A percentile compares a stretch with the other conserved stretches of the same genome.
These are phyloP conservation scores for Tympanuchus pallidicinctus DNA, from an alignment of 2,113 vertebrate genomes.

Conservation along the genomic window DNA sequence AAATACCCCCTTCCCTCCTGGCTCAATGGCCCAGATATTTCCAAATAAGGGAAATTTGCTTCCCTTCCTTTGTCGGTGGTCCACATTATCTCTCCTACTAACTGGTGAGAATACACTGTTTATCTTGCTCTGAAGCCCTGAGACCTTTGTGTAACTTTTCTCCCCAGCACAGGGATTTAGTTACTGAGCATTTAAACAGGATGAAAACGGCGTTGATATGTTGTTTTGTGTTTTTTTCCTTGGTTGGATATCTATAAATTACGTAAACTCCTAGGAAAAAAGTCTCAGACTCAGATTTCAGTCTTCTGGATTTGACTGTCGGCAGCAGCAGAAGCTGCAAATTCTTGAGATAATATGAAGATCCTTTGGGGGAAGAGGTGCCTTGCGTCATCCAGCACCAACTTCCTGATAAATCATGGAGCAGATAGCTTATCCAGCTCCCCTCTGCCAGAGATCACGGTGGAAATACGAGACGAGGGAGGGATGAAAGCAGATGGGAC, in stretches of 20 bases:
- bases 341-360: slow-evolving; percentile 60
- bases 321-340: slow-evolving; percentile 49
- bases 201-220: not conserved
- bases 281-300: slow-evolving; percentile 16
- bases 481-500: not conserved
- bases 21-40: not conserved
- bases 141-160: slow-evolving; percentile 36
- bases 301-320: slow-evolving; percentile 10
- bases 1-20: slow-evolving; percentile 22
- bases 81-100: slow-evolving; percentile 25
- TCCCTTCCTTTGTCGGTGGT: slow-evolving; percentile 31
- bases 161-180: not conserved
- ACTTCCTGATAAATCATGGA: slow-evolving; percentile 50
- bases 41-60: slow-evolving; percentile 27
- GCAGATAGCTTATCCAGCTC: slow-evolving; percentile 12
- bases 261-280: slow-evolving; percentile 20
- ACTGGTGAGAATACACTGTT: slow-evolving; percentile 25
- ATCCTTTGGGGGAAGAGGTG: slow-evolving; percentile 32
- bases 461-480: not conserved
- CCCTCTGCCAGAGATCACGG: not conserved
- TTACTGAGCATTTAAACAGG: not conserved
- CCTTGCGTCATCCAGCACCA: slow-evolving; percentile 37
- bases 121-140: slow-evolving; percentile 37
- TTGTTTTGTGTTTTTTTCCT: not conserved
- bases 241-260: slow-evolving; percentile 38